These are phyloP conservation scores for Centroberyx gerrardi DNA, from an alignment of 2,797 vertebrate species.

Conservation along the genomic window DNA sequence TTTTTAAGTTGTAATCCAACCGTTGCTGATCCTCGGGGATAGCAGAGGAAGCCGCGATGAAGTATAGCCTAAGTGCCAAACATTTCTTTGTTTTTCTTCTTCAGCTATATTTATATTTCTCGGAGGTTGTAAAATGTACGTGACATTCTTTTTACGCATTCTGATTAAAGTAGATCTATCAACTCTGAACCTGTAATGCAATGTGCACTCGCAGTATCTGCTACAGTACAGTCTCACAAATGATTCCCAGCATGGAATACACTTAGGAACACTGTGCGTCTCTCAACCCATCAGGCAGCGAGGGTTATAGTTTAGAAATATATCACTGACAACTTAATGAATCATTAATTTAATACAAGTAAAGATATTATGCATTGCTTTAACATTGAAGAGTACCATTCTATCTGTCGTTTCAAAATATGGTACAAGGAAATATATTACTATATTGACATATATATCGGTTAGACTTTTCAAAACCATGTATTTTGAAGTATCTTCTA, in stretches of 20 bases:
- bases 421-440: conserved; percentile 70
- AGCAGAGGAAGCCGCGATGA: conserved; percentile 67
- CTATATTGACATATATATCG: conserved; percentile 73
- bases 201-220: conserved; percentile 57
- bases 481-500: conserved; percentile 84
- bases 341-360: conserved; percentile 68
- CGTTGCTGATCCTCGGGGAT: conserved; percentile 55
- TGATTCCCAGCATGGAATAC: conserved; percentile 17
- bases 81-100: conserved; percentile 52
- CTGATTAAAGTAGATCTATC: conserved; percentile 37
- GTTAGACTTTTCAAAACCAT: conserved; percentile 74
- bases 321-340: conserved; percentile 73
- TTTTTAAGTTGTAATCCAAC: conserved; percentile 41
- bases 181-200: conserved; percentile 54
- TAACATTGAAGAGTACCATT: conserved; percentile 66
- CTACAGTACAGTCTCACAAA: conserved; percentile 35
- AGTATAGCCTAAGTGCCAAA: conserved; percentile 81
- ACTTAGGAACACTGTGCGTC: conserved; percentile 65
- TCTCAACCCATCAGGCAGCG: conserved; percentile 57
- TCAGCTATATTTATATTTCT: conserved; percentile 74
- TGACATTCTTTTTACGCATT: conserved; percentile 50
- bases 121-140: conserved; percentile 54
- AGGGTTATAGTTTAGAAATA: conserved; percentile 67
- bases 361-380: conserved; percentile 66
- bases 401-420: conserved; percentile 62